phyloP scores from a whole-genome alignment of 2,113 vertebrate genomes.

The Callospermophilus lateralis region DNA sequence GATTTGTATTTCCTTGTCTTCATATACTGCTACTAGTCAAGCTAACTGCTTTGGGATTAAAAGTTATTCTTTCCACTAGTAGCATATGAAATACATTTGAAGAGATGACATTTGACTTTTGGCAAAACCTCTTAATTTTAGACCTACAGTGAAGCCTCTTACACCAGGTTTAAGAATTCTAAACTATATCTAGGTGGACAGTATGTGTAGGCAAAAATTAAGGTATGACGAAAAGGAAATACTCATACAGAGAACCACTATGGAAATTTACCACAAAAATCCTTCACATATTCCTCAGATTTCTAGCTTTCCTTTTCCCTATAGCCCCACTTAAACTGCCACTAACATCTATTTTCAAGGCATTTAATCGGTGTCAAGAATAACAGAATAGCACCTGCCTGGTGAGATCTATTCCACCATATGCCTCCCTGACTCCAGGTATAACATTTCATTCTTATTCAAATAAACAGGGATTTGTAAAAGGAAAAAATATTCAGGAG shows the following conservation, averaged over 20 bases:
- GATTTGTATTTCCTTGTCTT: background rate
- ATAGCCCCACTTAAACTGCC: constrained; percentile 18
- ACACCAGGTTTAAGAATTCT: background rate
- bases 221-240: background rate
- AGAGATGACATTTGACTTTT: background rate
- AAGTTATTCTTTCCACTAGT: background rate
- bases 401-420: background rate
- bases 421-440: background rate
- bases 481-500: constrained; percentile 40
- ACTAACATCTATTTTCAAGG: constrained; percentile 25
- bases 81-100: background rate
- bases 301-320: background rate
- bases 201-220: background rate
- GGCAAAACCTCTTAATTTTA: background rate
- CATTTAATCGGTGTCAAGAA: constrained; percentile 18
- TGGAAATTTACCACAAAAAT: constrained; percentile 14
- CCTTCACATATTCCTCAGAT: background rate
- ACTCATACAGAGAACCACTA: background rate
- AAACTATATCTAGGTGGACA: background rate
- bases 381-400: background rate
- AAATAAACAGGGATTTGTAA: constrained; percentile 10
- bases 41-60: constrained; percentile 8
- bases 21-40: constrained; percentile 18
- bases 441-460: background rate
- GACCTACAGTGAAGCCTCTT: background rate